Percentiles rank a stretch among this genome's conserved stretches.
Evolutionary conservation across 2,797 vertebrate species (phyloP).

Genomic region (Eospalax fontanierii): DNA sequence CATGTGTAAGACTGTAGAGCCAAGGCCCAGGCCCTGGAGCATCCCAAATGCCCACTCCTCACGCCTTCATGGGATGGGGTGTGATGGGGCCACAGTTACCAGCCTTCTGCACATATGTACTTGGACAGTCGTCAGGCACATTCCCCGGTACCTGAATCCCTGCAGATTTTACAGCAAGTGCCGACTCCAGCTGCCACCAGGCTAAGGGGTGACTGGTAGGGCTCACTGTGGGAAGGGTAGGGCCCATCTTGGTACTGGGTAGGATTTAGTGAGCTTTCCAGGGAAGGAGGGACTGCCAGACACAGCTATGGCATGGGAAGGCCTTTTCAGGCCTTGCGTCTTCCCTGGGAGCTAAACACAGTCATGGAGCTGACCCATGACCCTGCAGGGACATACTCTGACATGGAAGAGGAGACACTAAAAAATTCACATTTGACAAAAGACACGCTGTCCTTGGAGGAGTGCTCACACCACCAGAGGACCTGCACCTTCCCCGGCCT

Average conservation of each 20-base stretch:
- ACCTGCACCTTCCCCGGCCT: not conserved
- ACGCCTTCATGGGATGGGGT: not conserved
- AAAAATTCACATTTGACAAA: not conserved
- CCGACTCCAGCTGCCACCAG: not conserved
- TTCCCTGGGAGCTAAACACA: not conserved
- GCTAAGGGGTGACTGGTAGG: not conserved
- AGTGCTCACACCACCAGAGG: not conserved
- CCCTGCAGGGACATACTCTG: no score
- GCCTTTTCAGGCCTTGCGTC: not conserved
- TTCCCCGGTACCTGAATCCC: not conserved
- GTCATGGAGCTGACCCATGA: fast-evolving
- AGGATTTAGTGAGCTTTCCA: not conserved
- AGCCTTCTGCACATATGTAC: not conserved
- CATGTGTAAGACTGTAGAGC: not conserved
- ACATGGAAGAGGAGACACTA: not conserved
- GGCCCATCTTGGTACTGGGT: not conserved
- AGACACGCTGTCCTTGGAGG: fast-evolving
- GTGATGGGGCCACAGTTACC: not conserved
- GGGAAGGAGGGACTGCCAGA: not conserved
- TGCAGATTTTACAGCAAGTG: not conserved
- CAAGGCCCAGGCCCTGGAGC: not conserved
- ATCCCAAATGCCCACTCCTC: no score
- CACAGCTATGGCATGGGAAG: not conserved
- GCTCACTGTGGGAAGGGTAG: not conserved
- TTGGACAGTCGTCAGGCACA: no score